Evolutionary conservation across 30 jellyfish, hydroid and myxozoan genomes (phyloP), one percentile per base, ranked within the genome.

Genomic region (Clytia hemisphaerica): DNA sequence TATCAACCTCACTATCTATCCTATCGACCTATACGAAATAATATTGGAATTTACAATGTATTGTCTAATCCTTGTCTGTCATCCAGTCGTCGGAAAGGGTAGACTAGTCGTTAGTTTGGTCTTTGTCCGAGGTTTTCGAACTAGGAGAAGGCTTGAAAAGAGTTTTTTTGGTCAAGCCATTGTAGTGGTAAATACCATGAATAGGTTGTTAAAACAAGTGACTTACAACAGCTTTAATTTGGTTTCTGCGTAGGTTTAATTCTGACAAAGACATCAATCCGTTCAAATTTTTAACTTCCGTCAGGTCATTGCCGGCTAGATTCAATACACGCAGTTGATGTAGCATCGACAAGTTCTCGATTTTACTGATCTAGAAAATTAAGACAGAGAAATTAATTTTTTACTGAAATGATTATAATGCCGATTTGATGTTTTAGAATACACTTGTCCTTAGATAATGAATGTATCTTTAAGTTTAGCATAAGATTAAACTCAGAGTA

Each of bases 251-350:
- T 48, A 88, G 45, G 38, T 88, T 88, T 62, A 88, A 74, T 48
- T 88, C 97, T 6, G 97, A 55, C 42, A 88, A 61, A 2, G 94
- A 75, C 3, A 46, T 84, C 33, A 88, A 80, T 9, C 97, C 97
- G 38, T 35, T 38, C 25, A 88, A 72, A 60, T 78, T 78, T 24
- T 40, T 22, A 19, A 61, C 79, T 24, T 40, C 60, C 5, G 77
- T 28, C 2, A 88, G 69, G 19, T 73, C 92, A 60, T 88, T 88
- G 15, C 94, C 91, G 26, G 94, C 94, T 9, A 88, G 58, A 60
- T 88, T 88, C 50, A 88, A 61, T 58, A 88, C 97, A 6, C 97
- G 79, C 16, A 88, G 76, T 68, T 88, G 92, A 28, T 27, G 40
- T 37, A 88, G 78, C 37, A 79, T 94, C 7, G 93, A 65, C 21